phyloP scores from a whole-genome alignment of 2,113 vertebrate genomes.

The Notarius lentiginosus region DNA sequence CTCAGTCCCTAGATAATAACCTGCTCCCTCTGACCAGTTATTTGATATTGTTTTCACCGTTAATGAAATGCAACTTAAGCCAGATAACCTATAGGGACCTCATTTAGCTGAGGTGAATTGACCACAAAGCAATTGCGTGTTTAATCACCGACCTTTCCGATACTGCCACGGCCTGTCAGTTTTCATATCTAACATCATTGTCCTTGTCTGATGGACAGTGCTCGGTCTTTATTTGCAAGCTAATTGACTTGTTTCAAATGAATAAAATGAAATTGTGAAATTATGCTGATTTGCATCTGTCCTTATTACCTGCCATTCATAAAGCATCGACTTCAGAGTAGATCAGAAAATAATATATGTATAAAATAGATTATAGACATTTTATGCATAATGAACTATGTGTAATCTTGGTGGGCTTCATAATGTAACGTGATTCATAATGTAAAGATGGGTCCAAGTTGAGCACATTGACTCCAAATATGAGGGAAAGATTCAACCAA shows the following conservation, averaged over 20 bases:
- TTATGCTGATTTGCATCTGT: conserved; percentile 51
- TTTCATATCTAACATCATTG: conserved; percentile 54
- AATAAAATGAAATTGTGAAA: conserved; percentile 48
- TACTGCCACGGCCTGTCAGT: conserved; percentile 28
- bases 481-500: conserved; percentile 1
- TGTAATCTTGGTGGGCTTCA: conserved; percentile 32
- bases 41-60: conserved; percentile 46
- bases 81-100: conserved; percentile 56
- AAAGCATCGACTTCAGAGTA: conserved; percentile 8
- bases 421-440: conserved; percentile 39
- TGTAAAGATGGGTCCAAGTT: conserved; percentile 6
- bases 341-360: conserved; percentile 41
- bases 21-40: conserved; percentile 4
- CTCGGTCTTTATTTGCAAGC: conserved; percentile 46
- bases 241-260: conserved; percentile 54
- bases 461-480: neutral
- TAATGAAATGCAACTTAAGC: conserved; percentile 37
- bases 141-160: conserved; percentile 56
- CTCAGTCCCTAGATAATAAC: conserved; percentile 30
- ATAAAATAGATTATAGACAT: conserved; percentile 41
- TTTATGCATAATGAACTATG: conserved; percentile 35
- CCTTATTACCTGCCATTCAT: conserved; percentile 51
- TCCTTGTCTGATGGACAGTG: conserved; percentile 50
- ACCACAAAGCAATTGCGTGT: conserved; percentile 45
- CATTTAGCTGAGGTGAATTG: conserved; percentile 51